A percentile compares a stretch with the other conserved stretches of the same genome.
Conservation (phyloP, 2,888 invertebrate genomes). For the Hydroisotoma schaefferi region DNA sequence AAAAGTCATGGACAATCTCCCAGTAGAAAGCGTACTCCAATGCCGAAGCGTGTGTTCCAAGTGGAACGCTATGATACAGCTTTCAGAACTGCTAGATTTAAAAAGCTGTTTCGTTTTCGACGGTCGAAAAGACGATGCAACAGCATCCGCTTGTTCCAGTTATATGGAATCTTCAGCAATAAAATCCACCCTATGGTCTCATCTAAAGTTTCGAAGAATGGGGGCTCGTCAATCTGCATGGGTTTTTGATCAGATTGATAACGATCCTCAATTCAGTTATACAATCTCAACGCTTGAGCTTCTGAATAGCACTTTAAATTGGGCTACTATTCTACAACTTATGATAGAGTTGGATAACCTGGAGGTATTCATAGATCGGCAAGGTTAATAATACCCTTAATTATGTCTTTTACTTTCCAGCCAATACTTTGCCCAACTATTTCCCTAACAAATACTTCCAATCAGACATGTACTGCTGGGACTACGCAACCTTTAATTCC, state of each 20-base stretch:
- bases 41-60: slow-evolving; percentile 28
- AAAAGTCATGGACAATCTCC: slow-evolving; percentile 30
- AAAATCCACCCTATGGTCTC: slow-evolving; percentile 37
- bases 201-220: slow-evolving; percentile 34
- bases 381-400: too few relatives aligned
- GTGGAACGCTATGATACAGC: slow-evolving; percentile 34
- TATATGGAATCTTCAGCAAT: slow-evolving; percentile 35
- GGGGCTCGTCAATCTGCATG: slow-evolving; percentile 38
- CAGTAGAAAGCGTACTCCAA: slow-evolving; percentile 32
- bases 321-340: slow-evolving; percentile 40
- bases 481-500: slow-evolving; percentile 41
- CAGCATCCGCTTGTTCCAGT: slow-evolving; percentile 27
- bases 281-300: slow-evolving; percentile 44
- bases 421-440: too few relatives aligned
- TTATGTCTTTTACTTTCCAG: too few relatives aligned
- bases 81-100: slow-evolving; percentile 26
- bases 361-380: slow-evolving; percentile 33
- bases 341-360: slow-evolving; percentile 41
- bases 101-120: slow-evolving; percentile 43
- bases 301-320: slow-evolving; percentile 43
- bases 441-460: too few relatives aligned
- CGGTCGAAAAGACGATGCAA: slow-evolving; percentile 40
- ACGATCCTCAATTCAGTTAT: slow-evolving; percentile 11
- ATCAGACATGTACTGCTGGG: slow-evolving; percentile 43
- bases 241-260: slow-evolving; percentile 27